These are phyloP conservation scores for Crossaster papposus DNA, from an alignment of 53 echinoderm and acorn worm genomes.

Conservation along the genomic window DNA sequence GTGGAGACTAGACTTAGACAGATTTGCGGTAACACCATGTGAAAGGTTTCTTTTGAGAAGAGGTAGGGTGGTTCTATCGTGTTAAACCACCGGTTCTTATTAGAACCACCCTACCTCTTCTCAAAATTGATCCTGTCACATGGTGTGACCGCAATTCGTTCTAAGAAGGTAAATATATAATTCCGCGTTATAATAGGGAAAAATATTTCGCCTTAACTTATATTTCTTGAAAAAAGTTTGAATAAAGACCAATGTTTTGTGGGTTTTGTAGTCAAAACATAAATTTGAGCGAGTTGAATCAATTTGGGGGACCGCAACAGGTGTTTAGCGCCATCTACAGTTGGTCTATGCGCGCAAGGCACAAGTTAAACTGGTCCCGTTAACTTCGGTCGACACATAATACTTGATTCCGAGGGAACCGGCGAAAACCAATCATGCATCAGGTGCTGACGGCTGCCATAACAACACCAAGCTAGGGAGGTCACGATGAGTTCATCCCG, in stretches of 20 bases:
- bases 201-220: too few relatives aligned
- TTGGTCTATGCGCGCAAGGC: neutral
- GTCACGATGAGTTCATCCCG: slow-evolving; percentile 34
- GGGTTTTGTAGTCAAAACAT: neutral
- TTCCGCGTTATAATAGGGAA: too few relatives aligned
- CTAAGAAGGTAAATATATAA: too few relatives aligned
- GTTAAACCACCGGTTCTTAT: too few relatives aligned
- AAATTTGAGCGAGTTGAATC: neutral
- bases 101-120: too few relatives aligned
- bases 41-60: too few relatives aligned
- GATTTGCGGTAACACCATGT: too few relatives aligned
- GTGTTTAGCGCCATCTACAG: slow-evolving; percentile 57
- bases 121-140: too few relatives aligned
- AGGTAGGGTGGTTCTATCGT: too few relatives aligned
- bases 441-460: slow-evolving; percentile 66
- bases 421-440: slow-evolving; percentile 18
- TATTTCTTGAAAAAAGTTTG: neutral
- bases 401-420: slow-evolving; percentile 18
- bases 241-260: neutral
- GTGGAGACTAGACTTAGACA: too few relatives aligned
- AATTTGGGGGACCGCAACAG: slow-evolving; percentile 20
- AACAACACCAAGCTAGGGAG: slow-evolving; percentile 68
- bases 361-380: slow-evolving; percentile 5
- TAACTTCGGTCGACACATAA: neutral
- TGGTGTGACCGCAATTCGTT: too few relatives aligned